These are phyloP conservation scores for Aspidiotus destructor DNA, from an alignment of 2,888 invertebrate genomes.

Conservation along the genomic window DNA sequence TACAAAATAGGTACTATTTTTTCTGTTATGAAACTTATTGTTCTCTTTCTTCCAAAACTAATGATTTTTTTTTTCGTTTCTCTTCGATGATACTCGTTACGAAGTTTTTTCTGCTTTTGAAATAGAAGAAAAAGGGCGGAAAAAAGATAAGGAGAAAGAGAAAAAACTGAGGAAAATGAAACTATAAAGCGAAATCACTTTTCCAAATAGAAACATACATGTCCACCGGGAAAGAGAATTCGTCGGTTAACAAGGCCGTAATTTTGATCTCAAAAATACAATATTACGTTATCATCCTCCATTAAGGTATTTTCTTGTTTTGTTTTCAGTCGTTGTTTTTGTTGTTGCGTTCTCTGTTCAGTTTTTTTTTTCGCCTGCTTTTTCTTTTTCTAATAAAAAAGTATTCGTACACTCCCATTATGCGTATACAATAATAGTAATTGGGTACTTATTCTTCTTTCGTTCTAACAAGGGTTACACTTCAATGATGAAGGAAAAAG, in stretches of 20 bases:
- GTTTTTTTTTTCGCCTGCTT: not conserved
- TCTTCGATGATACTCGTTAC: too few relatives aligned
- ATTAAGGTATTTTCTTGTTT: not conserved
- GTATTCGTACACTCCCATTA: not conserved
- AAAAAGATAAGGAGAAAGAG: not conserved
- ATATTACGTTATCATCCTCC: not conserved
- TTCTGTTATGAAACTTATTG: too few relatives aligned
- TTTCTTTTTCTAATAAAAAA: not conserved
- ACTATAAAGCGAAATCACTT: too few relatives aligned
- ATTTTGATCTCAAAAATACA: slow-evolving; percentile 1
- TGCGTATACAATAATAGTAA: slow-evolving; percentile 1
- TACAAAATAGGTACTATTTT: too few relatives aligned
- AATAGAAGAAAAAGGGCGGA: not conserved
- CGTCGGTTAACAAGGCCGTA: slow-evolving; percentile 1
- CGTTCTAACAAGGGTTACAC: not conserved
- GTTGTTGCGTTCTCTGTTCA: not conserved
- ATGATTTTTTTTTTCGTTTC: too few relatives aligned
- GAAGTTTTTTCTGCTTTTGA: too few relatives aligned
- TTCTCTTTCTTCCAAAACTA: too few relatives aligned
- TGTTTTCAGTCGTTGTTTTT: not conserved
- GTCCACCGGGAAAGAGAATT: slow-evolving; percentile 2
- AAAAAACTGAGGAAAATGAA: not conserved
- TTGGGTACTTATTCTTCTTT: slow-evolving; percentile 1
- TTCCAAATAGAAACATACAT: too few relatives aligned
- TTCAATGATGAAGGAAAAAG: not conserved